These are phyloP conservation scores for Synanthedon myopaeformis DNA, from an alignment of 2,888 invertebrate species.

Conservation along the genomic window DNA sequence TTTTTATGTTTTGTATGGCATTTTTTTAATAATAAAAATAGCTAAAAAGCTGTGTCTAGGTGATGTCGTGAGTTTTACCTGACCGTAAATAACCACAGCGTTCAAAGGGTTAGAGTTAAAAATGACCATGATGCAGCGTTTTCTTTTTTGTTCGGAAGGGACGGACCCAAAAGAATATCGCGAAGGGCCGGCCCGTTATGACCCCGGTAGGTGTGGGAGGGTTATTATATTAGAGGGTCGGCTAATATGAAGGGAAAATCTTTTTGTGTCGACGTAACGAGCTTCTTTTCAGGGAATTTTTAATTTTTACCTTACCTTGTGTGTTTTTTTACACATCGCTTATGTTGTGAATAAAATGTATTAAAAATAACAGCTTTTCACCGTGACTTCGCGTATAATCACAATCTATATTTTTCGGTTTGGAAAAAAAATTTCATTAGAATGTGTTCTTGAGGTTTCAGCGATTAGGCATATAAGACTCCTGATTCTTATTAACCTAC, in stretches of 20 bases:
- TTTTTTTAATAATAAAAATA: neutral
- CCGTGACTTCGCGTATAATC: too few species aligned
- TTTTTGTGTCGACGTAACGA: conserved; percentile 6
- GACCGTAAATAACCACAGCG: conserved; percentile 5
- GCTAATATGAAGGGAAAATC: conserved; percentile 34
- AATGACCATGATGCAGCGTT: conserved; percentile 63
- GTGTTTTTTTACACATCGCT: neutral
- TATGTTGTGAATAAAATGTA: too few species aligned
- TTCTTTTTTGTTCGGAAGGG: conserved; percentile 62
- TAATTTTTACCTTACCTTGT: neutral
- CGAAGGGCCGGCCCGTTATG: conserved; percentile 51
- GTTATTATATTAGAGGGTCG: conserved; percentile 49
- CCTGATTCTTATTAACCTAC: too few species aligned
- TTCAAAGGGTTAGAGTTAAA: conserved; percentile 51
- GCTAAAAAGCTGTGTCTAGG: too few species aligned
- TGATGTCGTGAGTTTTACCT: too few species aligned
- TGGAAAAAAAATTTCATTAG: too few species aligned
- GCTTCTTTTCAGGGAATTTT: neutral
- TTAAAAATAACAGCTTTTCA: too few species aligned
- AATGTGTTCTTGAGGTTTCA: too few species aligned
- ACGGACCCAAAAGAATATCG: conserved; percentile 57
- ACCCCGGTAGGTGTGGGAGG: conserved; percentile 47
- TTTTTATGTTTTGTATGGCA: too few species aligned
- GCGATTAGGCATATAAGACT: too few species aligned
- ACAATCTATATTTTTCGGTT: too few species aligned